Conservation (phyloP, 2,797 vertebrate species). For the Falco cherrug region DNA sequence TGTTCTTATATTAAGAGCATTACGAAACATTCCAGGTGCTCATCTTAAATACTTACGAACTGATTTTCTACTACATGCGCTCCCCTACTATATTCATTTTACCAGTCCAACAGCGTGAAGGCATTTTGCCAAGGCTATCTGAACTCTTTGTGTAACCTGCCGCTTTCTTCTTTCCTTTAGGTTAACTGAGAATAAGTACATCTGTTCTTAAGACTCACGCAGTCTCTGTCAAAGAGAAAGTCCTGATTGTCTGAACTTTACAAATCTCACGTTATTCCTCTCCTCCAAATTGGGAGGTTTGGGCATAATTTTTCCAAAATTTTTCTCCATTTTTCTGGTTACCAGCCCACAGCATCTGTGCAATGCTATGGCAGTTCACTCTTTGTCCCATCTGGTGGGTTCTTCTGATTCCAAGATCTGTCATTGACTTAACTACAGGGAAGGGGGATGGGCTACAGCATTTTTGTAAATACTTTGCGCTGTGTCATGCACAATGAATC, state of each 20-base stretch:
- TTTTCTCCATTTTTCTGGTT: not conserved
- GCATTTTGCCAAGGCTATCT: not conserved
- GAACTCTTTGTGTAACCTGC: not conserved
- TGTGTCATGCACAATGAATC: not conserved
- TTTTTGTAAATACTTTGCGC: not conserved
- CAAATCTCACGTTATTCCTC: not conserved
- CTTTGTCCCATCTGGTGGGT: not conserved
- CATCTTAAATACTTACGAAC: not conserved
- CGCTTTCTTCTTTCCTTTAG: not conserved
- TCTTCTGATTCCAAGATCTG: not conserved
- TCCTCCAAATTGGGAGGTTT: not conserved
- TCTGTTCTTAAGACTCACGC: not conserved
- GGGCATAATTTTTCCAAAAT: not conserved
- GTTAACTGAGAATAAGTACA: not conserved
- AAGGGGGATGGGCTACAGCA: not conserved
- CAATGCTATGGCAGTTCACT: not conserved
- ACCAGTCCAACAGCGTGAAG: not conserved
- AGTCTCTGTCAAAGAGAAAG: not conserved
- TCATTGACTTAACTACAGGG: not conserved
- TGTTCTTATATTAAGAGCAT: not conserved
- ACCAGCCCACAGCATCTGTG: not conserved
- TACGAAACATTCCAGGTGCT: not conserved
- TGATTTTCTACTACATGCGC: not conserved
- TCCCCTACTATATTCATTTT: not conserved
- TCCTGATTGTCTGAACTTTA: not conserved